Evolutionary conservation across 1,140 invertebrate species (phyloP), one percentile per base, ranked within the genome.

Genomic region (Drosophila willistoni): DNA sequence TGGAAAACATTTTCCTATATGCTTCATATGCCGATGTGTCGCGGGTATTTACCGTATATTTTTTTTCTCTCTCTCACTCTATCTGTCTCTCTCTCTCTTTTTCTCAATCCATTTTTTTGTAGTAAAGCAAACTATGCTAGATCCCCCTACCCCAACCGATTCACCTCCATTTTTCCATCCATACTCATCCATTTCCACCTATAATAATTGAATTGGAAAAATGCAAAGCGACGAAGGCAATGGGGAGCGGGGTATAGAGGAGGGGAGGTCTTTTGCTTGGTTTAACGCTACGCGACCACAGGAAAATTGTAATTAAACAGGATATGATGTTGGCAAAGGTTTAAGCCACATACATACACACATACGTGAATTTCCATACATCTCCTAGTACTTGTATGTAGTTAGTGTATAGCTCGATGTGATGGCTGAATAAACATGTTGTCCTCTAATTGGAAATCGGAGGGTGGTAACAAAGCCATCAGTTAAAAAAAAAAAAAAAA

Each of bases 131-230:
- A 77, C 69, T 80, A 65, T 54, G 25, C 22, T 51, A 13, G 51
- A 25, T 22, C 13, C 1, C 6, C 13, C 9, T 17, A 2, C 22
- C 14, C 12, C 14, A 39, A 7, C 12, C 9, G 25, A 0, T 12
- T 14, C 14, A 62, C 14, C 14, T 65, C 14, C 19, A 33, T 19
- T 47, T 47, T 12, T 10, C 19, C 9, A 29, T 29, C 44, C 62
- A 60, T 44, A 63, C 17, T 51, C 9, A 29, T 34, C 44, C 62
- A 60, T 44, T 66, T 71, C 62, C 14, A 71, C 64, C 63, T 79
- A 89, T 89, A 87, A 87, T 87, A 87, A 87, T 87, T 89, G 83
- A 87, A 87, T 87, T 87, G 83, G 83, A 87, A 87, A 86, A 86
- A 73, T 73, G 55, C 83, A 66, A 44, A 64, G 67, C 17, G n/a